phyloP scores from a whole-genome alignment of 2,888 invertebrate genomes.

The Subacronicta megacephala region DNA sequence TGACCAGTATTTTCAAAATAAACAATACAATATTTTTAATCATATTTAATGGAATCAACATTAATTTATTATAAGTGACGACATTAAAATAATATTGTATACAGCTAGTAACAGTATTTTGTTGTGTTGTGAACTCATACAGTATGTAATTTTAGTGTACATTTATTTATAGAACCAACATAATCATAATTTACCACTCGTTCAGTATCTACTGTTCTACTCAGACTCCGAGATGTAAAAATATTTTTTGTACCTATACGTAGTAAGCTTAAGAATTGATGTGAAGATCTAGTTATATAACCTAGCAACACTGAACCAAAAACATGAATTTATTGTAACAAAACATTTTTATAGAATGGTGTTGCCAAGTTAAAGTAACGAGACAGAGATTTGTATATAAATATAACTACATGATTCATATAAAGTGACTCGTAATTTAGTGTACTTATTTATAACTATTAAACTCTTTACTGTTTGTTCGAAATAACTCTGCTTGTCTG shows the following conservation, averaged over 20 bases:
- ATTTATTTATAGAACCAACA: slow-evolving; percentile 18
- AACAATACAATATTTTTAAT: slow-evolving; percentile 14
- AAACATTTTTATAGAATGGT: slow-evolving; percentile 1
- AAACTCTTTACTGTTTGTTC: too few species aligned
- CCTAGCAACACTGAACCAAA: slow-evolving; percentile 27
- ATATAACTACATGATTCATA: slow-evolving; percentile 19
- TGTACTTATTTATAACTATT: too few species aligned
- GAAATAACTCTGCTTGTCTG: too few species aligned
- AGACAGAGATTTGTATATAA: slow-evolving; percentile 34
- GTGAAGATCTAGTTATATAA: slow-evolving; percentile 26
- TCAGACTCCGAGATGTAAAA: slow-evolving; percentile 6
- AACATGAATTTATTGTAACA: slow-evolving; percentile 6
- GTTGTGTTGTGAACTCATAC: slow-evolving; percentile 63
- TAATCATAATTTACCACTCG: slow-evolving; percentile 15
- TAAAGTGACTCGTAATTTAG: too few species aligned
- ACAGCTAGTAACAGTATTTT: slow-evolving; percentile 68
- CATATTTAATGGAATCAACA: slow-evolving; percentile 40
- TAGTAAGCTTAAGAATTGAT: slow-evolving; percentile 26
- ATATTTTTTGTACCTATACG: slow-evolving; percentile 17
- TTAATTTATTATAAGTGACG: slow-evolving; percentile 53
- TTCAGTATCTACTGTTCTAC: slow-evolving; percentile 12
- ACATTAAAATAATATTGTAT: slow-evolving; percentile 39
- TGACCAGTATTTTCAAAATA: slow-evolving; percentile 11
- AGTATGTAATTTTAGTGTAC: slow-evolving; percentile 37
- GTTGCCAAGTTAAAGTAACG: slow-evolving; percentile 40